Evolutionary conservation across 2,797 vertebrate species (phyloP).

Genomic region (Macrochelys suwanniensis): DNA sequence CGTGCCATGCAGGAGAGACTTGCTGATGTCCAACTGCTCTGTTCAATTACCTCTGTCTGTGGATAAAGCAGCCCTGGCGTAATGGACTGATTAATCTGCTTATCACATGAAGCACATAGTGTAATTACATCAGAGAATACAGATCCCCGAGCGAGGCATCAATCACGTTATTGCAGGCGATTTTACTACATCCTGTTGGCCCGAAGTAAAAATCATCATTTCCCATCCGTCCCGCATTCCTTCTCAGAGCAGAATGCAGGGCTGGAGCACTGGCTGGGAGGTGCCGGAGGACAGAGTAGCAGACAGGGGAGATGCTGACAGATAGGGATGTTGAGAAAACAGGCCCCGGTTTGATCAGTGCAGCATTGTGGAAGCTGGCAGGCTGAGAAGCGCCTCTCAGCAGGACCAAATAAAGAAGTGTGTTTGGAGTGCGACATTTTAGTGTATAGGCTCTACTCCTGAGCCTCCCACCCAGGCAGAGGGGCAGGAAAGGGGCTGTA

Average conservation of each 20-base stretch:
- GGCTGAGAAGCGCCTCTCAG: neutral
- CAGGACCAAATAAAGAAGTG: neutral
- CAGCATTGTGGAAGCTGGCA: neutral
- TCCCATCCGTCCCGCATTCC: neutral
- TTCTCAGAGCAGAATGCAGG: neutral
- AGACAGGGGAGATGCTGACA: neutral
- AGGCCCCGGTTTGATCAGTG: neutral
- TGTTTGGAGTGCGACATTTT: neutral
- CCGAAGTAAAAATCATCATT: neutral
- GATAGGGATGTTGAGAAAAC: neutral
- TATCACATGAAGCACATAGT: slow-evolving; percentile 88
- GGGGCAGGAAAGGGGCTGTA: neutral
- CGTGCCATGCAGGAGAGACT: slow-evolving; percentile 21
- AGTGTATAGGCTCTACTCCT: neutral
- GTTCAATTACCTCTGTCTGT: slow-evolving; percentile 72
- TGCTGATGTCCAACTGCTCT: slow-evolving; percentile 29
- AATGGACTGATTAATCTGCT: slow-evolving; percentile 92
- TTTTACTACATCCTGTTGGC: neutral
- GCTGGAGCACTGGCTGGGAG: neutral
- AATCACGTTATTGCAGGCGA: slow-evolving; percentile 82
- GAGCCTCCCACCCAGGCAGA: neutral
- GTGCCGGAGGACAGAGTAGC: neutral
- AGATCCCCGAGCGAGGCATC: slow-evolving; percentile 84
- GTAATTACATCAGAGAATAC: slow-evolving; percentile 90
- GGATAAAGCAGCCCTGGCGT: slow-evolving; percentile 74